Evolutionary conservation across 2,113 vertebrate genomes (phyloP).

Genomic region (Eupsittula cactorum): DNA sequence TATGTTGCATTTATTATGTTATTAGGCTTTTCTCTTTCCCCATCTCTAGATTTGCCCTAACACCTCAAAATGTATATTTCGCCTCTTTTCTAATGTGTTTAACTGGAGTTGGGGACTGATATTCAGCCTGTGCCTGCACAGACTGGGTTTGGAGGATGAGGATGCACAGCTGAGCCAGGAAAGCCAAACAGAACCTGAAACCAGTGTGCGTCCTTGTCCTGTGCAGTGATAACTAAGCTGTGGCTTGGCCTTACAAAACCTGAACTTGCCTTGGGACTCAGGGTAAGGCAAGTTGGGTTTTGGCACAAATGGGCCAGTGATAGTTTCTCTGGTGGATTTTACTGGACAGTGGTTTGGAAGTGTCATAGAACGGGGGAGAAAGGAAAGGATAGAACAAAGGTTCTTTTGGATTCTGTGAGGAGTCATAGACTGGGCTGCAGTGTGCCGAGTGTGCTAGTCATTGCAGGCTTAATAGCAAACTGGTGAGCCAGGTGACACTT

Average conservation of each 20-base stretch:
- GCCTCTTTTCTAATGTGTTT: not conserved
- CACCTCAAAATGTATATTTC: not conserved
- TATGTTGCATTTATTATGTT: not conserved
- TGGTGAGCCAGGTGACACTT: not conserved
- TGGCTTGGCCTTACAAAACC: not conserved
- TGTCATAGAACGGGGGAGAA: not conserved
- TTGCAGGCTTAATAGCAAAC: not conserved
- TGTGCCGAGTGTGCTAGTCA: not conserved
- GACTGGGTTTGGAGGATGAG: not conserved
- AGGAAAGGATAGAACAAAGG: not conserved
- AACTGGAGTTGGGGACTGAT: not conserved
- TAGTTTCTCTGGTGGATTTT: not conserved
- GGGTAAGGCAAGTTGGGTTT: not conserved
- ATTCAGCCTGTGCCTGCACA: not conserved
- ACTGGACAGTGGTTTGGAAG: not conserved
- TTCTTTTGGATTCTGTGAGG: not conserved
- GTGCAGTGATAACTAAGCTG: not conserved
- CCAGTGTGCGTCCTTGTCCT: fast-evolving
- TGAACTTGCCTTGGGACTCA: fast-evolving
- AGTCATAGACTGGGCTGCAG: not conserved
- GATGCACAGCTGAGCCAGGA: not conserved
- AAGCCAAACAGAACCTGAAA: not conserved
- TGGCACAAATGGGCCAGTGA: not conserved
- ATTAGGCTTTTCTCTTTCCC: not conserved
- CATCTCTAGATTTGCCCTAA: not conserved